Evolutionary conservation across 2,113 vertebrate species (phyloP).

Genomic region (Trochalopteron elliotii): DNA sequence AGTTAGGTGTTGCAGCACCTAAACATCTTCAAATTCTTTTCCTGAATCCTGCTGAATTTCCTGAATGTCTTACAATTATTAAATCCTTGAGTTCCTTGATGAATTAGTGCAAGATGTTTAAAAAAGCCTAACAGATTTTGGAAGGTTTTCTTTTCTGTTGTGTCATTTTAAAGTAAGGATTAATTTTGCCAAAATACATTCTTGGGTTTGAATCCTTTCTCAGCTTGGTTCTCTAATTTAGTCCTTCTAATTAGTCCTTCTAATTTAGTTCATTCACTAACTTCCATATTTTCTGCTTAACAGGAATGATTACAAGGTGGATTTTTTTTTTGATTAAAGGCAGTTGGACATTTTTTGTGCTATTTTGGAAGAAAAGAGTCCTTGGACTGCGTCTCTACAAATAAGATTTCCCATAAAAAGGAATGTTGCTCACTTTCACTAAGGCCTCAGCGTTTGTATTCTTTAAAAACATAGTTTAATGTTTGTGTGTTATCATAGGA

Average conservation of each 20-base stretch:
- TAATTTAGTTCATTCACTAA: not conserved
- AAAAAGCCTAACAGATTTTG: not conserved
- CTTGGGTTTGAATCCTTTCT: not conserved
- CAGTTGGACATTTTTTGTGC: not conserved
- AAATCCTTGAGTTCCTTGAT: not conserved
- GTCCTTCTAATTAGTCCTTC: not conserved
- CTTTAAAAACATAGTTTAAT: constrained; percentile 53
- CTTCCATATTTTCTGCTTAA: not conserved
- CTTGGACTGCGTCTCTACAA: not conserved
- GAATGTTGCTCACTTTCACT: not conserved
- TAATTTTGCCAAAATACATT: not conserved
- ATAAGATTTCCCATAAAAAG: not conserved
- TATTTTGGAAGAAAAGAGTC: not conserved
- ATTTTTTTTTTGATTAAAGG: not conserved
- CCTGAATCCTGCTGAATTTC: not conserved
- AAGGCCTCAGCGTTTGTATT: constrained; percentile 37
- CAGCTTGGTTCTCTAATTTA: not conserved
- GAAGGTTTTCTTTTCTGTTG: not conserved
- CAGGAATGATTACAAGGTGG: not conserved
- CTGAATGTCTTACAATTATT: not conserved
- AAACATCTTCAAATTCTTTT: not conserved
- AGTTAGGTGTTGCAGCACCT: not conserved
- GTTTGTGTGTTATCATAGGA: not conserved
- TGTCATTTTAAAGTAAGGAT: not conserved
- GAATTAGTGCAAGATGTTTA: not conserved